Conservation (phyloP, 1,140 invertebrate species). For the Conopomorpha cramerella region DNA sequence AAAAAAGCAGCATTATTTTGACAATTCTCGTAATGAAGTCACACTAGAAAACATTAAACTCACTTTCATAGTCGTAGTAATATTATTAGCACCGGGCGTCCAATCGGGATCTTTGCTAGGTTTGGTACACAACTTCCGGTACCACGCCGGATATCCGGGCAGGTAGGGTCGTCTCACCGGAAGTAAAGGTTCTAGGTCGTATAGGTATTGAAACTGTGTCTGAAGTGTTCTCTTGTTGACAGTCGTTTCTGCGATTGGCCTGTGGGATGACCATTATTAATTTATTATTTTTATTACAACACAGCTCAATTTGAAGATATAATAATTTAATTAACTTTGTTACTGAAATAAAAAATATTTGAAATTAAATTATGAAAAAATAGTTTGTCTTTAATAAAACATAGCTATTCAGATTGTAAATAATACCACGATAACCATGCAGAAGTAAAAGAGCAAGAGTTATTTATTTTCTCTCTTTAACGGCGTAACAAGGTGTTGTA, state of each 20-base stretch:
- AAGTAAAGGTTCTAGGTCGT: constrained; percentile 63
- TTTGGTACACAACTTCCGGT: constrained; percentile 75
- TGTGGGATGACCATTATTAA: no score
- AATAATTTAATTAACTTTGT: no score
- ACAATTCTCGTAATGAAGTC: not conserved
- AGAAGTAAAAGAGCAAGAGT: no score
- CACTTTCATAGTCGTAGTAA: constrained; percentile 76
- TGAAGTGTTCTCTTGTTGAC: constrained; percentile 15
- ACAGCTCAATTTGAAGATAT: no score
- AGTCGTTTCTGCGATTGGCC: constrained; percentile 11
- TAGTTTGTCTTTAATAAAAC: no score
- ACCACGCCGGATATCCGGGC: constrained; percentile 83
- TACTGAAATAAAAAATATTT: no score
- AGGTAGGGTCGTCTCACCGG: constrained; percentile 70
- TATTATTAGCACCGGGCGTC: constrained; percentile 75
- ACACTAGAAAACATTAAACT: constrained; percentile 4
- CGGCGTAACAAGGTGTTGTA: no score
- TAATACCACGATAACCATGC: no score
- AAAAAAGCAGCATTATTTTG: constrained; percentile 9
- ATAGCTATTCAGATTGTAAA: no score
- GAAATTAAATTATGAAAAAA: no score
- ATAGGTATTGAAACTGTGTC: constrained; percentile 70
- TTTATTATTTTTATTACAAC: no score
- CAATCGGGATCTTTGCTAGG: constrained; percentile 64
- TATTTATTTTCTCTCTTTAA: no score